Conservation (phyloP, 2,888 invertebrate species). For the Globia sparganii region DNA sequence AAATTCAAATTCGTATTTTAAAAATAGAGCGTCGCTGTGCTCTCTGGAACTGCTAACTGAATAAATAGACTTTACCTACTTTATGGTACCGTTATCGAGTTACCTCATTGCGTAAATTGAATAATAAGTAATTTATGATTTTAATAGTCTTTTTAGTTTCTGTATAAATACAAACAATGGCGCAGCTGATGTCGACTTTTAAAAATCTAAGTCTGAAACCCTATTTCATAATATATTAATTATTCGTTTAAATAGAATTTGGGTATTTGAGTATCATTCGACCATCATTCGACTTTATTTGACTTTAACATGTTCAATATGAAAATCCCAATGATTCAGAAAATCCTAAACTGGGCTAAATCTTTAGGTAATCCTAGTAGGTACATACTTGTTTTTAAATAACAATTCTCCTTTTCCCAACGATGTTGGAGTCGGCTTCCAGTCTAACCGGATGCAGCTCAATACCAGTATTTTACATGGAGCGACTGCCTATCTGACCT, state of each 20-base stretch:
- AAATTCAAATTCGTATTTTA: constrained; percentile 81
- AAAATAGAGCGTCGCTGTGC: constrained; percentile 68
- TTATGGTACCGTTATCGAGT: constrained; percentile 38
- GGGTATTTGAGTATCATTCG: neutral
- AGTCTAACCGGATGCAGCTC: neutral
- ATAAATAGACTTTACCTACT: constrained; percentile 44
- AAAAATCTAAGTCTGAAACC: neutral
- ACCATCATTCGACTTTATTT: neutral
- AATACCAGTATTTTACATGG: neutral
- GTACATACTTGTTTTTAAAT: neutral
- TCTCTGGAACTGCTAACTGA: constrained; percentile 72
- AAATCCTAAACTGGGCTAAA: neutral
- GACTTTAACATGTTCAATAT: too few relatives aligned
- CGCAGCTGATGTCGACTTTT: neutral
- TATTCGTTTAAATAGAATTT: neutral
- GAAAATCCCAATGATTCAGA: neutral
- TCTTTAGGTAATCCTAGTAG: neutral
- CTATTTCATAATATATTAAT: constrained; percentile 12
- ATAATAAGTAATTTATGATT: neutral
- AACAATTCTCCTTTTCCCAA: neutral
- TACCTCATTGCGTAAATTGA: constrained; percentile 17
- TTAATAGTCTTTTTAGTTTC: neutral
- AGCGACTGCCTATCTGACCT: too few relatives aligned
- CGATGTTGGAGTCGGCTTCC: neutral
- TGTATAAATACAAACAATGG: neutral